Base-by-base conservation (phyloP, 53 echinoderm and acorn worm genomes). In the Patiria pectinifera region DNA sequence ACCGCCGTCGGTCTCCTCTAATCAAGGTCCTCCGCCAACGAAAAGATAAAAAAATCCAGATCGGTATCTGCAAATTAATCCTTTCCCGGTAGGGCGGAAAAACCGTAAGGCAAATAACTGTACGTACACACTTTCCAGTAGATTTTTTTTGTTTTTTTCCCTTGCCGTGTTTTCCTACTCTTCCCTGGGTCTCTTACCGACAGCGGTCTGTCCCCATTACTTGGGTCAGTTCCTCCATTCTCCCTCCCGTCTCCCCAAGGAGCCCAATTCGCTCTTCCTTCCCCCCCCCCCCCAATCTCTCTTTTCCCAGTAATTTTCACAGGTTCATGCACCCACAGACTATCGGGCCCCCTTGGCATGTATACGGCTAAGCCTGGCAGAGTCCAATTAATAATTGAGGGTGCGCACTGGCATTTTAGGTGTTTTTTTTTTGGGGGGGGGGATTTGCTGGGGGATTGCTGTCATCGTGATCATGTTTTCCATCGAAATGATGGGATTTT, bases 401-500 rank as follows among this genome's bases (percentile, higher is more conserved):
- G 59, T 35, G 66, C 45, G 9, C 15, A 13, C 63, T 19, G 45
- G 43, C 24, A 66, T 45, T 66, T 85, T 45, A 16, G 26, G 69
- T 7, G 4, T 10, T 85, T 11, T 62, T 35, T 66, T 62, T 25
- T 16, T 1, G 12, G 12, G 19, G 4, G 71, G 71, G 19, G 18
- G 71, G 18, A 15, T 13, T 71, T 18, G 4, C 18, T 71, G 4
- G 18, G 14, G 22, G 71, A 22, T 53, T 53, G 53, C 53, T 53
- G 53, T 53, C 48, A 35, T 44, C 45, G 12, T 26, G 69, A 90
- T 90, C 90, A 90, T 80, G 90, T 90, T 90, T 90, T 81, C 81
- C 90, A 80, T 90, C 69, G 81, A 81, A 90, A 90, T 80, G 90
- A 90, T 80, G 80, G 90, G 90, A 90, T 90, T 90, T 90, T 90